phyloP scores from a whole-genome alignment of 2,113 vertebrate genomes.

The Pteropus alecto region DNA sequence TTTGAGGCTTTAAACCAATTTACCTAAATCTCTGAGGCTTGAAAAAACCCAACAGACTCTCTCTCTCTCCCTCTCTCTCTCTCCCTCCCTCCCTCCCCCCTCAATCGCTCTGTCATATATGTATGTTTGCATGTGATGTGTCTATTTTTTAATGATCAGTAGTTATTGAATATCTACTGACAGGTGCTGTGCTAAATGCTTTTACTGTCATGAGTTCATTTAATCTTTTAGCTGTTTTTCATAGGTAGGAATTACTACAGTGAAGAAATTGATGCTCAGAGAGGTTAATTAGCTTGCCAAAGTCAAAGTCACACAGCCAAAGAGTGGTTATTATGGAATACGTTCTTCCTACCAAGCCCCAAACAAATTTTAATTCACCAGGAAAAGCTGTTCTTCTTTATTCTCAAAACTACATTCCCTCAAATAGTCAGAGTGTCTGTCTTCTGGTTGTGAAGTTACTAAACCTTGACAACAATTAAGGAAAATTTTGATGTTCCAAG shows the following conservation, averaged over 20 bases:
- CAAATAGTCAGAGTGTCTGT: conserved; percentile 32
- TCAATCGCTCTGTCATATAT: too few relatives aligned
- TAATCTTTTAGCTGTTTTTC: background rate
- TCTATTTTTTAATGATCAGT: background rate
- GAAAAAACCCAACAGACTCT: background rate
- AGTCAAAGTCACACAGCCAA: conserved; percentile 41
- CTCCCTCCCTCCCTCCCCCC: too few relatives aligned
- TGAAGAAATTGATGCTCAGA: background rate
- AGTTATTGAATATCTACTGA: background rate
- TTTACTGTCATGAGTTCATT: conserved; percentile 31
- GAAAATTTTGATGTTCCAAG: conserved; percentile 60
- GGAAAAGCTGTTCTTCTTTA: conserved; percentile 39
- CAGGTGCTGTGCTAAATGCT: background rate
- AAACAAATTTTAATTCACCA: conserved; percentile 28
- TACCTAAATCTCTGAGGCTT: background rate
- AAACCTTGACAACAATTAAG: conserved; percentile 63
- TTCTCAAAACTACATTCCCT: conserved; percentile 32
- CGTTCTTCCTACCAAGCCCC: background rate
- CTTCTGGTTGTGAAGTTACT: conserved; percentile 58
- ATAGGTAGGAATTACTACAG: background rate
- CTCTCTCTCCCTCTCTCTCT: background rate
- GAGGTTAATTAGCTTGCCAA: conserved; percentile 37
- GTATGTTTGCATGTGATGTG: background rate
- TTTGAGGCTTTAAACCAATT: background rate
- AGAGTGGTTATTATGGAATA: background rate